These are phyloP conservation scores for Hemistola chrysoprasaria DNA, from an alignment of 2,888 invertebrate species.

Conservation along the genomic window DNA sequence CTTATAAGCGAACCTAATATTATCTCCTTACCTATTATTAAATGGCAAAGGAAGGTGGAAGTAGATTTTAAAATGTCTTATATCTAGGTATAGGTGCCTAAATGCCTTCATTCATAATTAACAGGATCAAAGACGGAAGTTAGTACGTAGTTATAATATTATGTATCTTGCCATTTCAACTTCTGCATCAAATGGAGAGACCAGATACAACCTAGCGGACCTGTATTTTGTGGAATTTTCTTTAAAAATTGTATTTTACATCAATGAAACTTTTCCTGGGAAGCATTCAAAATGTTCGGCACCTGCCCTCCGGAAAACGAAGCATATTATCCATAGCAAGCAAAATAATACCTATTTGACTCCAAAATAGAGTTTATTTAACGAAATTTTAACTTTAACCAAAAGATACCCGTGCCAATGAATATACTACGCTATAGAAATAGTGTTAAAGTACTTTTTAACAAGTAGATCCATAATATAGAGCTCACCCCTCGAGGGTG, in stretches of 20 bases:
- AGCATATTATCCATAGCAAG: constrained; percentile 3
- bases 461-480: constrained; percentile 14
- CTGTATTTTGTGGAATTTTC: too few relatives aligned
- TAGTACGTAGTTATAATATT: too few relatives aligned
- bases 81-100: too few relatives aligned
- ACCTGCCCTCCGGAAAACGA: constrained; percentile 1
- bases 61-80: too few relatives aligned
- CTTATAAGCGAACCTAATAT: too few relatives aligned
- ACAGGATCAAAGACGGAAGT: too few relatives aligned
- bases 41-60: too few relatives aligned
- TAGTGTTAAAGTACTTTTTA: constrained; percentile 25
- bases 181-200: too few relatives aligned
- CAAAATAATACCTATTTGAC: constrained; percentile 14
- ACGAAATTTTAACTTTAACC: constrained; percentile 4
- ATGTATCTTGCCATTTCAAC: too few relatives aligned
- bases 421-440: constrained; percentile 12
- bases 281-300: constrained; percentile 12
- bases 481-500: constrained; percentile 38
- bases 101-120: too few relatives aligned
- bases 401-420: constrained; percentile 1
- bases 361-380: constrained; percentile 15
- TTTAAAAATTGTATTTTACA: constrained; percentile 10
- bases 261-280: constrained; percentile 10
- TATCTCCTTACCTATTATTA: too few relatives aligned
- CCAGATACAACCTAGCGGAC: too few relatives aligned